Percentiles rank a stretch among this genome's conserved stretches.
Conservation (phyloP, 2,113 vertebrate genomes). For the Phyllostomus hastatus region DNA sequence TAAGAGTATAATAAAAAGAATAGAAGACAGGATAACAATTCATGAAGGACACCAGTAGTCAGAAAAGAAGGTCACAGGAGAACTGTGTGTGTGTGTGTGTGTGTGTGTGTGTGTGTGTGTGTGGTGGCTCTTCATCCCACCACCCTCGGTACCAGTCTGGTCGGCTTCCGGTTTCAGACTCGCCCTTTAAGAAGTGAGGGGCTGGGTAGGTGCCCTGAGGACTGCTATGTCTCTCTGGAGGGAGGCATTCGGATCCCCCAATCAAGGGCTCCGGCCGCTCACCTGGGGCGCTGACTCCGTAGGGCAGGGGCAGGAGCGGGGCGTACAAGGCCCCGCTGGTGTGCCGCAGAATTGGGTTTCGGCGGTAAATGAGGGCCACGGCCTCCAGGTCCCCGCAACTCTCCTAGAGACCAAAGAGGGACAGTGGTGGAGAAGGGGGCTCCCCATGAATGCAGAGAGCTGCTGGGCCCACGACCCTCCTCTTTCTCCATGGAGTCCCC, state of each 20-base stretch:
- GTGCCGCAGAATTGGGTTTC: slow-evolving; percentile 95
- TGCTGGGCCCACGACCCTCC: background rate
- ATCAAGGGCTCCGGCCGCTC: slow-evolving; percentile 68
- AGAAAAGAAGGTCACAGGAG: background rate
- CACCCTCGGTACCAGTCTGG: background rate
- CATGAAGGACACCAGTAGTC: background rate
- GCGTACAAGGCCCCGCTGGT: slow-evolving; percentile 93
- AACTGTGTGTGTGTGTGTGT: background rate
- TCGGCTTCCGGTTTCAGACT: background rate
- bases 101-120: background rate
- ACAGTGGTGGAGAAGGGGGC: background rate
- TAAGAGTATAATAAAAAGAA: background rate
- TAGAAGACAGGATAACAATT: background rate
- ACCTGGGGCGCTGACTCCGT: slow-evolving; percentile 90
- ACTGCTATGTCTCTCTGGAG: background rate
- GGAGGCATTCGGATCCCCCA: background rate
- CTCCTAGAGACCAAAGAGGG: slow-evolving; percentile 82
- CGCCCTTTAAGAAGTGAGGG: background rate
- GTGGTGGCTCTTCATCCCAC: background rate
- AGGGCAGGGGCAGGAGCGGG: slow-evolving; percentile 94
- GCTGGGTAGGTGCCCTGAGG: background rate
- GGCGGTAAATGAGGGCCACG: slow-evolving; percentile 94
- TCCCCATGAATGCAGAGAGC: background rate
- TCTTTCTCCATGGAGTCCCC: background rate
- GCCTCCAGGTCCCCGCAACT: slow-evolving; percentile 90